A percentile compares a stretch with the other conserved stretches of the same genome.
phyloP scores from a whole-genome alignment of 2,888 invertebrate genomes.

The Strigamia transsilvanica region DNA sequence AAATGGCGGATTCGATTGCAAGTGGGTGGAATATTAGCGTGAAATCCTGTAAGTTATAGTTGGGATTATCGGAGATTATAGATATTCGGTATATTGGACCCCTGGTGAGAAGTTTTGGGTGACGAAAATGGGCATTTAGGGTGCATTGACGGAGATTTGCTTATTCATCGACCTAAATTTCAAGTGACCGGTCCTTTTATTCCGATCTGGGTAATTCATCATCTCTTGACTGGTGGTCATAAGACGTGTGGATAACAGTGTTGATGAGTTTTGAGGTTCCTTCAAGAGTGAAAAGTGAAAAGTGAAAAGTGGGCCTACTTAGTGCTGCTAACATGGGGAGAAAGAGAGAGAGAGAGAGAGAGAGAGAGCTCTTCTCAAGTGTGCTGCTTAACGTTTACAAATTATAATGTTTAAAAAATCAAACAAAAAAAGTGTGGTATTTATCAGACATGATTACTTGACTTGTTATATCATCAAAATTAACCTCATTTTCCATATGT shows the following conservation, averaged over 20 bases:
- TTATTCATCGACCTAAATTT: slow-evolving; percentile 44
- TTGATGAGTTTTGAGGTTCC: background rate
- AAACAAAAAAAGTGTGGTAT: background rate
- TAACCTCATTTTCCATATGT: too few species aligned
- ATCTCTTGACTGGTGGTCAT: slow-evolving; percentile 26
- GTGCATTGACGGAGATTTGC: slow-evolving; percentile 25
- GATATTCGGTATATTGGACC: background rate
- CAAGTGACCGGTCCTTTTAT: slow-evolving; percentile 39
- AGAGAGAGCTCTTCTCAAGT: background rate
- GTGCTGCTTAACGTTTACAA: background rate
- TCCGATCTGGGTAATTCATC: slow-evolving; percentile 9
- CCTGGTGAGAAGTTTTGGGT: background rate
- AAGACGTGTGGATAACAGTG: slow-evolving; percentile 7
- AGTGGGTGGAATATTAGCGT: background rate
- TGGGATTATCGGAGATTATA: background rate
- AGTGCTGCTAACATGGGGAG: background rate
- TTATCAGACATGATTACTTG: background rate
- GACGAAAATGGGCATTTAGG: slow-evolving; percentile 22
- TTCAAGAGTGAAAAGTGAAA: background rate
- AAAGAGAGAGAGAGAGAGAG: too few species aligned
- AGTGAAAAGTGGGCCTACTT: background rate
- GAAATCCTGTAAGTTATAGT: slow-evolving; percentile 2
- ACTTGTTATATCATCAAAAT: too few species aligned
- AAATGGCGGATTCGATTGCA: background rate
- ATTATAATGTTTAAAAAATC: too few species aligned